phyloP scores from a whole-genome alignment of 2,797 vertebrate genomes.

The Cygnus olor region DNA sequence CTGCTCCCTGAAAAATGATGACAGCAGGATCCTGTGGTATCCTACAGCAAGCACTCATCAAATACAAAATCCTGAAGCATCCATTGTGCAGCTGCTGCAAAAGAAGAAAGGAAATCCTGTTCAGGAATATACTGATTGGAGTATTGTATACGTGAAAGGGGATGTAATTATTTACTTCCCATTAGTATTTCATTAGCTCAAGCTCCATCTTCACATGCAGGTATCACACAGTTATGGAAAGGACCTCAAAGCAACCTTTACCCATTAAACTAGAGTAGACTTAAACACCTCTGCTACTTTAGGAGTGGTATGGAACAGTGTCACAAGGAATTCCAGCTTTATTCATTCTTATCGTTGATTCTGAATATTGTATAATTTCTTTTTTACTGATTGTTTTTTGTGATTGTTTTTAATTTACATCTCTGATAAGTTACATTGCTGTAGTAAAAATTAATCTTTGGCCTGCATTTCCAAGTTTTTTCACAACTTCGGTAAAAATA shows the following conservation, averaged over 20 bases:
- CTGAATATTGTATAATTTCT: background rate
- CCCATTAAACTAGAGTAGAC: background rate
- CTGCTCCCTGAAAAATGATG: background rate
- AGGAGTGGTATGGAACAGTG: background rate
- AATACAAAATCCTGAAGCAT: background rate
- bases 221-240: background rate
- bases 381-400: background rate
- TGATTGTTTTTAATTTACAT: background rate
- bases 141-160: background rate
- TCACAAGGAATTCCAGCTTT: background rate
- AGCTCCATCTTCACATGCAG: background rate
- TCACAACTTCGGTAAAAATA: background rate
- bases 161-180: conserved; percentile 27
- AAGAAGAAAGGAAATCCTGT: background rate
- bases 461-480: background rate
- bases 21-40: accelerated
- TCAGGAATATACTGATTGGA: background rate
- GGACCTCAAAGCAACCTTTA: background rate
- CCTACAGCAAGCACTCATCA: background rate
- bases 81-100: background rate
- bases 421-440: background rate
- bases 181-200: background rate
- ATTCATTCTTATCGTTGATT: background rate
- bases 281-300: background rate
- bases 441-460: background rate